A percentile compares a stretch with the other conserved stretches of the same genome.
These are phyloP conservation scores for Thalpophila matura DNA, from an alignment of 2,888 invertebrate species.

Conservation along the genomic window DNA sequence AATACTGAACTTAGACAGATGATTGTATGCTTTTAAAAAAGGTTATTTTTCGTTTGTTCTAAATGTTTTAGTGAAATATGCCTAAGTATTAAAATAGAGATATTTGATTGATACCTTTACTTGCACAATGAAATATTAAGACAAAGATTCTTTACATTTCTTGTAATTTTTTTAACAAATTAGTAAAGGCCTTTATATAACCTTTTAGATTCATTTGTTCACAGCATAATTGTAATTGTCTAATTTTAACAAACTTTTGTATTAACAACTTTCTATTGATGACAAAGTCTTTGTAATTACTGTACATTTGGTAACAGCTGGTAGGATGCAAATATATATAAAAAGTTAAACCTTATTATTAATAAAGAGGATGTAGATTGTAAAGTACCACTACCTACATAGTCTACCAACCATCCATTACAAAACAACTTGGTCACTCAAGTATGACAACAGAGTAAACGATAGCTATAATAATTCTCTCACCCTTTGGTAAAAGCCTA, in stretches of 20 bases:
- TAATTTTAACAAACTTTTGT: conserved; percentile 35
- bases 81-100: too few species aligned
- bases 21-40: too few species aligned
- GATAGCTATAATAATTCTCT: conserved; percentile 25
- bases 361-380: conserved; percentile 1
- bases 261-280: conserved; percentile 25
- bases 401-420: conserved; percentile 47
- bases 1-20: too few species aligned
- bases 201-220: not conserved
- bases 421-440: conserved; percentile 61
- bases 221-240: conserved; percentile 3
- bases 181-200: not conserved
- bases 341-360: not conserved
- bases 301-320: conserved; percentile 51
- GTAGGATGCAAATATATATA: conserved; percentile 5
- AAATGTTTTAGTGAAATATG: too few species aligned
- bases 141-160: not conserved
- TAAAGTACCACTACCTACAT: too few species aligned
- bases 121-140: not conserved
- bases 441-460: conserved; percentile 59
- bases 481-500: conserved; percentile 10
- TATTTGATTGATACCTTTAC: not conserved
- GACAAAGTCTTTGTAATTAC: conserved; percentile 24
- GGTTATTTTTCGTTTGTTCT: too few species aligned
- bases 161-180: not conserved